These are phyloP conservation scores for Macrosiphum euphorbiae DNA, from an alignment of 2,888 invertebrate genomes.

Conservation along the genomic window DNA sequence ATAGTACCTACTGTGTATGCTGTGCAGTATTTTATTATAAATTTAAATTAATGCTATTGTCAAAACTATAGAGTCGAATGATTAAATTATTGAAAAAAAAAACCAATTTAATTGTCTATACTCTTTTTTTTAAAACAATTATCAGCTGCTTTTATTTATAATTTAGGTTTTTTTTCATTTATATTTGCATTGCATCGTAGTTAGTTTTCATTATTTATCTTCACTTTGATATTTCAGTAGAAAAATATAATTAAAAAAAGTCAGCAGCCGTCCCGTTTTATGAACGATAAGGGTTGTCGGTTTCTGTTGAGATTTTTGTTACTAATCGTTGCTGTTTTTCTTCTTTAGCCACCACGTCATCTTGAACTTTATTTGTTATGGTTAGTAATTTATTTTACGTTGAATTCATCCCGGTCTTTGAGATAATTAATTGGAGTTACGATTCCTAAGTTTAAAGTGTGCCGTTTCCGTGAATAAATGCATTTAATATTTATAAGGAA, in stretches of 20 bases:
- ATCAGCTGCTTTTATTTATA: background rate
- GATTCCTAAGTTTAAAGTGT: background rate
- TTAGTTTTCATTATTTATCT: background rate
- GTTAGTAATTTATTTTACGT: slow-evolving; percentile 28
- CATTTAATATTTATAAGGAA: background rate
- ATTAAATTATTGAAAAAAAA: slow-evolving; percentile 1
- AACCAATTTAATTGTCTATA: background rate
- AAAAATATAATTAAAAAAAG: slow-evolving; percentile 28
- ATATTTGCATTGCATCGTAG: background rate
- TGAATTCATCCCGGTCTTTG: background rate
- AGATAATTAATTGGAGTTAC: slow-evolving; percentile 25
- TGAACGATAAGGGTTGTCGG: slow-evolving; percentile 10
- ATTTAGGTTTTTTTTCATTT: background rate
- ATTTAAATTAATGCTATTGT: background rate
- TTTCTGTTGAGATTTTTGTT: slow-evolving; percentile 3
- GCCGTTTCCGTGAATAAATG: background rate
- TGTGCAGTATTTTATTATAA: background rate
- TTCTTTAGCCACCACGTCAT: background rate
- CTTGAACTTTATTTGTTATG: slow-evolving; percentile 11
- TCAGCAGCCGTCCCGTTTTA: background rate
- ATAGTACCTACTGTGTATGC: background rate
- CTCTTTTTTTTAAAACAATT: background rate
- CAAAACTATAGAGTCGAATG: background rate
- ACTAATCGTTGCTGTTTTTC: slow-evolving; percentile 6
- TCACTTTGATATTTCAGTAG: background rate